Conservation (phyloP, 2,888 invertebrate genomes). For the Dryadula phaetusa region DNA sequence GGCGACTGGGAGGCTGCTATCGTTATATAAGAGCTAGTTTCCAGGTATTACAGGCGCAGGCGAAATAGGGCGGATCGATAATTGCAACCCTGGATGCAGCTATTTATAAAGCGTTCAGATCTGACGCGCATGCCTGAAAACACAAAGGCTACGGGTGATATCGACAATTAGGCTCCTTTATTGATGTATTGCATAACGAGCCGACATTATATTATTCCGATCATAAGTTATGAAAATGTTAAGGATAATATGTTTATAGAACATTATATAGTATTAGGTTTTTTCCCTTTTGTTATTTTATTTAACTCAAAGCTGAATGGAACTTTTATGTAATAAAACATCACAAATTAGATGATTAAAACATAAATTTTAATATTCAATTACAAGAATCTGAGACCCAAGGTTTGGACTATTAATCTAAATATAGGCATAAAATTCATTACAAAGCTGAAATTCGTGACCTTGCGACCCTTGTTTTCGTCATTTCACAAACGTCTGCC, state of each 20-base stretch:
- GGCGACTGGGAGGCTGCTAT: constrained; percentile 2
- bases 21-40: constrained; percentile 21
- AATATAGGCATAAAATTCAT: constrained; percentile 11
- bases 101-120: constrained; percentile 31
- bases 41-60: constrained; percentile 33
- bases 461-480: constrained; percentile 48
- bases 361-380: neutral
- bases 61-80: constrained; percentile 33
- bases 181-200: neutral
- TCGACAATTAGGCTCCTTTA: neutral
- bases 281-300: no score
- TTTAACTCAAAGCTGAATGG: no score
- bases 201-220: neutral
- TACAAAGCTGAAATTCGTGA: constrained; percentile 4
- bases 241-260: neutral
- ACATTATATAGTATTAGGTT: neutral
- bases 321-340: neutral
- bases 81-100: constrained; percentile 35
- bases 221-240: neutral
- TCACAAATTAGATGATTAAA: neutral
- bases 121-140: constrained; percentile 14
- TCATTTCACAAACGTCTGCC: constrained; percentile 49
- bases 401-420: neutral
- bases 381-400: neutral
- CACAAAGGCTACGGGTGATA: constrained; percentile 2